These are phyloP conservation scores for Hypocryptadius cinnamomeus DNA, from an alignment of 2,113 vertebrate species.

Conservation along the genomic window DNA sequence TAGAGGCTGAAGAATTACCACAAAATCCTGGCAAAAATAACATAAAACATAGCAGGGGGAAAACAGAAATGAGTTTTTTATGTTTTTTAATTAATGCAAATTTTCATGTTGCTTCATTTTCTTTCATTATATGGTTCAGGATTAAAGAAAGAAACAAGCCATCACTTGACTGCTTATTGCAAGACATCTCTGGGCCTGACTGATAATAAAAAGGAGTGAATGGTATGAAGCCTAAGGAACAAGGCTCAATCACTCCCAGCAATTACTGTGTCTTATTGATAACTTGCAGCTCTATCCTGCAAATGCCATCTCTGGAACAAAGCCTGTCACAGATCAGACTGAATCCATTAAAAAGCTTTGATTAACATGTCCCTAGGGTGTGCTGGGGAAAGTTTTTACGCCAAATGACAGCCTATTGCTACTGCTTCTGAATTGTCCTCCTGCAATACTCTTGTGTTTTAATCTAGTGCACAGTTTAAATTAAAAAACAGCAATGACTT, in stretches of 20 bases:
- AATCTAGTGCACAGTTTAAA: constrained; percentile 70
- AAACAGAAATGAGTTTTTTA: background rate
- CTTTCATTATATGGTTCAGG: constrained; percentile 32
- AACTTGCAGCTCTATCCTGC: constrained; percentile 73
- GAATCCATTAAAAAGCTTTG: constrained; percentile 80
- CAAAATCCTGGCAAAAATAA: constrained; percentile 11
- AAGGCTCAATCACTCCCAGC: constrained; percentile 66
- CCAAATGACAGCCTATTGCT: constrained; percentile 69
- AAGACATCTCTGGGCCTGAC: constrained; percentile 59
- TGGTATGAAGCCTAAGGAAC: constrained; percentile 62
- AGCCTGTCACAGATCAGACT: constrained; percentile 77
- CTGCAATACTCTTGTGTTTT: constrained; percentile 71
- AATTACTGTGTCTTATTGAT: constrained; percentile 81
- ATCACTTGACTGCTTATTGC: constrained; percentile 56
- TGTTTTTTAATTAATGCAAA: constrained; percentile 12
- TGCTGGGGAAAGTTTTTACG: constrained; percentile 71
- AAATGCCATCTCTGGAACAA: constrained; percentile 77
- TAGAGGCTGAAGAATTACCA: constrained; percentile 36
- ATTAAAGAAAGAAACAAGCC: constrained; percentile 60
- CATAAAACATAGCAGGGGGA: background rate
- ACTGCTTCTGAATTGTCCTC: constrained; percentile 63
- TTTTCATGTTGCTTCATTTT: constrained; percentile 57
- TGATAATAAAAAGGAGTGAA: constrained; percentile 59
- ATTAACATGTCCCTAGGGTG: constrained; percentile 75
- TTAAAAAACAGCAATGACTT: constrained; percentile 74